These are phyloP conservation scores for Rhagologus leucostigma DNA, from an alignment of 2,113 vertebrate species.

Conservation along the genomic window DNA sequence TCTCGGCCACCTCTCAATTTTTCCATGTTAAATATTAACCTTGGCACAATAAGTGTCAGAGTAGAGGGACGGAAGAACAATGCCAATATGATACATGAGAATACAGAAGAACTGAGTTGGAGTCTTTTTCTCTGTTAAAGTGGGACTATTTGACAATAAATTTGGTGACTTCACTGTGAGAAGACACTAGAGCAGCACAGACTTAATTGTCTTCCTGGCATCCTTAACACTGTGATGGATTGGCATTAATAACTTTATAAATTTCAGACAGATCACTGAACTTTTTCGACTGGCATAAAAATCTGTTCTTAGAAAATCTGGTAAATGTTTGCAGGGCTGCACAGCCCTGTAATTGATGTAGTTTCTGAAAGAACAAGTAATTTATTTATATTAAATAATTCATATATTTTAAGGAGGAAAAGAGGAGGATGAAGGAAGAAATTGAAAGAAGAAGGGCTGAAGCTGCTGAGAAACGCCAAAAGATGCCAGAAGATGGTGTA, in stretches of 20 bases:
- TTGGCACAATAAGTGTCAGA: not conserved
- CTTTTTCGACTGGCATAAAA: not conserved
- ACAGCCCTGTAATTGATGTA: not conserved
- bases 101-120: not conserved
- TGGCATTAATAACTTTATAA: not conserved
- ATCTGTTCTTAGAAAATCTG: not conserved
- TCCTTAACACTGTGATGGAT: not conserved
- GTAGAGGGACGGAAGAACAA: not conserved
- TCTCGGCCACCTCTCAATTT: not conserved
- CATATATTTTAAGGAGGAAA: slow-evolving; percentile 82
- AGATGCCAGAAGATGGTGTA: slow-evolving; percentile 80
- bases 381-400: not conserved
- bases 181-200: not conserved
- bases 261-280: not conserved
- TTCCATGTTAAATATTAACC: not conserved
- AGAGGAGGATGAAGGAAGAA: slow-evolving; percentile 95
- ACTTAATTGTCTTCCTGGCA: not conserved
- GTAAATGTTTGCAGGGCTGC: not conserved
- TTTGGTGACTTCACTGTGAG: not conserved
- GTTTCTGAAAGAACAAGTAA: not conserved
- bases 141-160: not conserved
- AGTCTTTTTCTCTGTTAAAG: not conserved
- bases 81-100: not conserved
- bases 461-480: slow-evolving; percentile 95
- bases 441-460: slow-evolving; percentile 94